These are phyloP conservation scores for Heterocephalus glaber DNA, from an alignment of 2,113 vertebrate genomes.

Conservation along the genomic window DNA sequence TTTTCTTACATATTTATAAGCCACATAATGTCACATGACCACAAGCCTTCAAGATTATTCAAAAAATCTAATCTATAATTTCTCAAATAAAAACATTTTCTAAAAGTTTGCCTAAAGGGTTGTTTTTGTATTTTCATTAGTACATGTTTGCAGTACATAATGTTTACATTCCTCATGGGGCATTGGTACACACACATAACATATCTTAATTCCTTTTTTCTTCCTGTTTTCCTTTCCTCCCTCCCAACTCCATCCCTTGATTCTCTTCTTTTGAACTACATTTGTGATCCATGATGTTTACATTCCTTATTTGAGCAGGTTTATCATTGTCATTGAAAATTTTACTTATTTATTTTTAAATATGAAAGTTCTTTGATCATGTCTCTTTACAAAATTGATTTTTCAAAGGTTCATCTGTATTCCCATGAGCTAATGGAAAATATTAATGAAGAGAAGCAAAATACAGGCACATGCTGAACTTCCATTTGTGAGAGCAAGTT, in stretches of 20 bases:
- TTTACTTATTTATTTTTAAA: conserved; percentile 22
- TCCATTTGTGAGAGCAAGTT: conserved; percentile 56
- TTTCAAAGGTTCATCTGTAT: conserved; percentile 18
- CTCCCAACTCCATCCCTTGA: neutral
- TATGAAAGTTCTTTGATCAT: neutral
- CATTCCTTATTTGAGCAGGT: neutral
- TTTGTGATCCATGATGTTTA: neutral
- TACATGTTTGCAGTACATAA: neutral
- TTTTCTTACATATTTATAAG: neutral
- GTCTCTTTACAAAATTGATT: neutral
- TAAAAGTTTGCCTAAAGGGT: neutral
- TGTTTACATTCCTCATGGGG: neutral
- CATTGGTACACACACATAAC: neutral
- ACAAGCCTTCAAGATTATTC: neutral
- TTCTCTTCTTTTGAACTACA: neutral
- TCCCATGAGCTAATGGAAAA: conserved; percentile 55
- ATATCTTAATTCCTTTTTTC: neutral
- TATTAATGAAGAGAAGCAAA: conserved; percentile 48
- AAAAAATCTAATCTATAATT: neutral
- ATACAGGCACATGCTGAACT: conserved; percentile 25
- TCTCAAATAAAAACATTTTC: neutral
- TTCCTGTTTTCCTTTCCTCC: neutral
- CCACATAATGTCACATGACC: neutral
- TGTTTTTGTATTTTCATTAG: neutral
- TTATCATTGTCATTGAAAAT: neutral